phyloP scores from a whole-genome alignment of 92 coral and sea anemone genomes.

The Umimayanthus chanpuru region DNA sequence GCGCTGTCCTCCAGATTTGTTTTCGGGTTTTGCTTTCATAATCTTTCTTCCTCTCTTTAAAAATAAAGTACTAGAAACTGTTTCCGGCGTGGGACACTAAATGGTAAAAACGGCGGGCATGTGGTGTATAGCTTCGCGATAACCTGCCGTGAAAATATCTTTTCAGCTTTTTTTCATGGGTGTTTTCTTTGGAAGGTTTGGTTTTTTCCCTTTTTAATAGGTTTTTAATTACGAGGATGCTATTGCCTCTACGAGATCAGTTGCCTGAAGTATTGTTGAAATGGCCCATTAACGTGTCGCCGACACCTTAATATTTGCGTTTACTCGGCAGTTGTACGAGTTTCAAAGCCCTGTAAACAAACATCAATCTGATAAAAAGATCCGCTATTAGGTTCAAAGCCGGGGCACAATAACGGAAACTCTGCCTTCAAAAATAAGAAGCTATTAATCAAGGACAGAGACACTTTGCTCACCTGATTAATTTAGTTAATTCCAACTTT shows the following conservation, averaged over 20 bases:
- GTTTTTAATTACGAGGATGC: constrained; percentile 46
- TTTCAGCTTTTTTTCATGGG: not conserved
- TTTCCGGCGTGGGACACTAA: constrained; percentile 30
- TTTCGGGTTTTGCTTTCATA: constrained; percentile 6
- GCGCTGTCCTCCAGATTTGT: not conserved
- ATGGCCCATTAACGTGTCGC: constrained; percentile 40
- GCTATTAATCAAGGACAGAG: constrained; percentile 52
- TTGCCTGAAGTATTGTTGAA: constrained; percentile 46
- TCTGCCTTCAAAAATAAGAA: constrained; percentile 25
- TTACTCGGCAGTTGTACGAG: constrained; percentile 36
- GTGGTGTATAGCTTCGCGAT: not conserved
- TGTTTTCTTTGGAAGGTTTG: constrained; percentile 24
- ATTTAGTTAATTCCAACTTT: constrained; percentile 46
- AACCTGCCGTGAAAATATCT: constrained; percentile 26
- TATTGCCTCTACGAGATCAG: constrained; percentile 37
- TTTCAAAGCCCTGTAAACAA: constrained; percentile 31
- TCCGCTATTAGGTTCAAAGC: constrained; percentile 43
- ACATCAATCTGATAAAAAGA: constrained; percentile 18
- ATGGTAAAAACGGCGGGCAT: not conserved
- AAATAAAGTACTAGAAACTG: constrained; percentile 2
- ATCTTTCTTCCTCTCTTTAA: not conserved
- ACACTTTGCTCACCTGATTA: constrained; percentile 34
- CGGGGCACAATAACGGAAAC: constrained; percentile 37
- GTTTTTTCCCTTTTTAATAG: constrained; percentile 36
- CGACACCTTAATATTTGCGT: constrained; percentile 46